Conservation (phyloP, 2,888 invertebrate genomes). For the Eristalinus aeneus region DNA sequence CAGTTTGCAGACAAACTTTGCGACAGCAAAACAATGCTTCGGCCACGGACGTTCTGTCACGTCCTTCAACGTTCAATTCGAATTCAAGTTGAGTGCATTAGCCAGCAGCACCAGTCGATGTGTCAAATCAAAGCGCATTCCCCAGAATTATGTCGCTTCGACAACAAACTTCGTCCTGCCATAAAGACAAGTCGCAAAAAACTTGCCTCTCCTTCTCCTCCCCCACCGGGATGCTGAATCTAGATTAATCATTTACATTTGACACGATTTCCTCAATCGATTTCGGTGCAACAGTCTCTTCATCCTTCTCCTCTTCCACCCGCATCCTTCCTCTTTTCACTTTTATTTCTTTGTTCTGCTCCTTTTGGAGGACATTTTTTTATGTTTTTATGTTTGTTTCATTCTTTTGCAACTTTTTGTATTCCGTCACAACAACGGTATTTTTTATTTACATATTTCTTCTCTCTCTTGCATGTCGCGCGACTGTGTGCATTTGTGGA, state of each 20-base stretch:
- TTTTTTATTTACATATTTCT: slow-evolving; percentile 11
- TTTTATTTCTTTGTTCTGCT: background rate
- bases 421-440: slow-evolving; percentile 1
- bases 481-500: background rate
- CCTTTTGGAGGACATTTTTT: slow-evolving; percentile 2
- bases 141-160: background rate
- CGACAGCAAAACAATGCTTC: no score
- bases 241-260: background rate
- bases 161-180: background rate
- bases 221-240: background rate
- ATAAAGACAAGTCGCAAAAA: background rate
- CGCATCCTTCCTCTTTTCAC: background rate
- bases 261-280: background rate
- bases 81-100: background rate
- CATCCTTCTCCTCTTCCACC: background rate
- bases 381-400: background rate
- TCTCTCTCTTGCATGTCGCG: slow-evolving; percentile 51
- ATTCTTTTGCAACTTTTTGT: background rate
- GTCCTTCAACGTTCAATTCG: background rate
- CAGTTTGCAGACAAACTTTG: no score
- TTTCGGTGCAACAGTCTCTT: background rate
- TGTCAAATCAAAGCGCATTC: background rate
- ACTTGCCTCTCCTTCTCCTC: background rate
- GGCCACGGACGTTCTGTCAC: no score
- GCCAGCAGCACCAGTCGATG: background rate